Percentiles rank a stretch among this genome's conserved stretches.
Evolutionary conservation across 2,113 vertebrate genomes (phyloP).

Genomic region (Muntiacus reevesi): DNA sequence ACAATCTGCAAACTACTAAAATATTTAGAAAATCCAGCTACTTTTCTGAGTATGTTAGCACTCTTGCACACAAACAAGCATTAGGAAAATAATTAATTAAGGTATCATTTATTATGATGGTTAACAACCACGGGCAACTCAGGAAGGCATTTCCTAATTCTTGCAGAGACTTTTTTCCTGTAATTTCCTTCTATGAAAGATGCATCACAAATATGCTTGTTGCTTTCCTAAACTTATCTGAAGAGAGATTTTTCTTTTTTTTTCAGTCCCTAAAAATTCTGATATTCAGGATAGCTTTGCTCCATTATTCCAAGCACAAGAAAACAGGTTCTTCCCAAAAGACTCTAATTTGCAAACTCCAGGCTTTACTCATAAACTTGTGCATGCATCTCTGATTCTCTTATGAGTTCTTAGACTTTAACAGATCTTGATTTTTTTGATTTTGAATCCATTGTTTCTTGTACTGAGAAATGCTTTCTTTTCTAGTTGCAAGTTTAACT

Average conservation of each 20-base stretch:
- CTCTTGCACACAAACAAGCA: not conserved
- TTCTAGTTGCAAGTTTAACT: not conserved
- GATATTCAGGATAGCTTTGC: not conserved
- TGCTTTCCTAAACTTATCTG: not conserved
- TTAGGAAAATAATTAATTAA: not conserved
- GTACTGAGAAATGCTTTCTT: not conserved
- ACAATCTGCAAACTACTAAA: not conserved
- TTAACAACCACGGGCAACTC: not conserved
- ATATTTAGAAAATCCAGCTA: not conserved
- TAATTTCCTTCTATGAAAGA: not conserved
- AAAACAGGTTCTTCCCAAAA: not conserved
- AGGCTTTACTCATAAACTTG: not conserved
- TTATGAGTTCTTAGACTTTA: not conserved
- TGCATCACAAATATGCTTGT: not conserved
- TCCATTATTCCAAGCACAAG: not conserved
- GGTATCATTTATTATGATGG: not conserved
- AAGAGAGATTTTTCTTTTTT: not conserved
- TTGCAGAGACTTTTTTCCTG: not conserved
- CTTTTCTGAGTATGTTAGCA: not conserved
- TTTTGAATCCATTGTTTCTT: slow-evolving; percentile 12
- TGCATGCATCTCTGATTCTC: not conserved
- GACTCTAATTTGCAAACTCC: not conserved
- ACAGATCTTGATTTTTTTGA: not conserved
- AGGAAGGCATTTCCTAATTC: not conserved
- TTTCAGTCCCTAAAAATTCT: not conserved